Evolutionary conservation across 2,797 vertebrate genomes (phyloP), one percentile per base, ranked within the genome.

Genomic region (Smutsia temminckii): DNA sequence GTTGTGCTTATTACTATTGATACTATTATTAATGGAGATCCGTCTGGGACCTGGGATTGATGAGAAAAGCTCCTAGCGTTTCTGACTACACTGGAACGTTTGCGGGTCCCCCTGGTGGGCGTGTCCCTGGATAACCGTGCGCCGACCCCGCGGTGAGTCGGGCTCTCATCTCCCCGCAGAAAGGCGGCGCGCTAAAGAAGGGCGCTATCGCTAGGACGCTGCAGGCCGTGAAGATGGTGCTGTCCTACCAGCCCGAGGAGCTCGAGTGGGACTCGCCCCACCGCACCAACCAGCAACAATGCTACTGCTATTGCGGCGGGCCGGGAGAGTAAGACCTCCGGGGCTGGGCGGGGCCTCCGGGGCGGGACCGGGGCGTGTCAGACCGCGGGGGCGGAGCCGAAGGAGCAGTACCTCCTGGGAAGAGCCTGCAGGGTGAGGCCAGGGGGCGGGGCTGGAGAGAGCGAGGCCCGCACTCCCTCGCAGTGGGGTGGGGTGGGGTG

Each of bases 241-340:
- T 99, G 92, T 98, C 99, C 9, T 99, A 99, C 94, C 98, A 99
- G 85, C 98, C 99, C 0, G 99, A 99, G 14, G 98, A 99, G 55
- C 98, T 99, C 85, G 99, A 99, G 93, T 99, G 99, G 99, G 99
- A 99, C 98, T 99, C 99, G 0, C 99, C 99, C 0, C 99, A 99
- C 96, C 98, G 99, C 20, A 99, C 99, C 96, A 99, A 99, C 97
- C 99, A 99, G 97, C 99, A 99, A 98, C 99, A 99, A 95, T 99
- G 99, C 97, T 99, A 99, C 98, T 99, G 99, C 96, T 99, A 99
- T 98, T 99, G 99, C 0, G 99, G 99, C 0, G 99, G 99, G 6
- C 99, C 99, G 0, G 99, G 99, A 98, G 99, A 99, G 99, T 99
- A 98, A 99, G 99, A 95, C 91, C 0, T 11, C 20, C 11, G 34